A percentile compares a stretch with the other conserved stretches of the same genome.
Evolutionary conservation across 2,113 vertebrate species (phyloP).

Genomic region (Mionectes macconnelli): DNA sequence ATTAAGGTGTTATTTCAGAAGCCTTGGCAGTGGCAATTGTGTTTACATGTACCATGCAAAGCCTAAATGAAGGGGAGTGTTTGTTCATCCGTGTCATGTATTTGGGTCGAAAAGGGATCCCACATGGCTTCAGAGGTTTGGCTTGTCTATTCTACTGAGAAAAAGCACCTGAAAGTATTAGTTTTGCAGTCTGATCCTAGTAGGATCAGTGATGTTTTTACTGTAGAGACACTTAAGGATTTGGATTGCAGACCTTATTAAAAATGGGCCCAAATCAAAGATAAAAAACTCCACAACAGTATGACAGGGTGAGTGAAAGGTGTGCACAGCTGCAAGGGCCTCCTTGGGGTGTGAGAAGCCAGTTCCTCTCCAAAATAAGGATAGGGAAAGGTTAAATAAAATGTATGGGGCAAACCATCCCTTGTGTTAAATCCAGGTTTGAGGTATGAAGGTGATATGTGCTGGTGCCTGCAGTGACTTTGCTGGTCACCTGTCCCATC

Average conservation of each 20-base stretch:
- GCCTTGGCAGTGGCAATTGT: not conserved
- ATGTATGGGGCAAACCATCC: not conserved
- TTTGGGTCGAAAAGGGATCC: constrained; percentile 17
- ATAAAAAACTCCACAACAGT: not conserved
- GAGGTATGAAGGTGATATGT: not conserved
- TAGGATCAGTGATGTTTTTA: not conserved
- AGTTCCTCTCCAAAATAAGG: not conserved
- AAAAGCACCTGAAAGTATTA: constrained; percentile 8
- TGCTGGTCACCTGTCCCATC: not conserved
- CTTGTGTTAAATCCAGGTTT: not conserved
- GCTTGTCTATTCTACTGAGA: not conserved
- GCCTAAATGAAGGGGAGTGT: not conserved
- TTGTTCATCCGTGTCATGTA: not conserved
- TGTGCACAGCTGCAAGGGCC: not conserved
- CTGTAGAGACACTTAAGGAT: not conserved
- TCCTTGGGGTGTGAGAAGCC: not conserved
- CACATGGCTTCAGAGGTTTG: not conserved
- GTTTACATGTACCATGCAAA: not conserved
- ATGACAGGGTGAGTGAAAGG: not conserved
- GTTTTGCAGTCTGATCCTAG: not conserved
- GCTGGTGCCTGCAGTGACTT: not conserved
- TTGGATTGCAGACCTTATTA: not conserved
- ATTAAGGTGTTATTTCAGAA: not conserved
- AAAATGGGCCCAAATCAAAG: not conserved
- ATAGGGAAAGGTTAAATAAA: not conserved